These are phyloP conservation scores for Pterocles burchelli DNA, from an alignment of 2,113 vertebrate species.

Conservation along the genomic window DNA sequence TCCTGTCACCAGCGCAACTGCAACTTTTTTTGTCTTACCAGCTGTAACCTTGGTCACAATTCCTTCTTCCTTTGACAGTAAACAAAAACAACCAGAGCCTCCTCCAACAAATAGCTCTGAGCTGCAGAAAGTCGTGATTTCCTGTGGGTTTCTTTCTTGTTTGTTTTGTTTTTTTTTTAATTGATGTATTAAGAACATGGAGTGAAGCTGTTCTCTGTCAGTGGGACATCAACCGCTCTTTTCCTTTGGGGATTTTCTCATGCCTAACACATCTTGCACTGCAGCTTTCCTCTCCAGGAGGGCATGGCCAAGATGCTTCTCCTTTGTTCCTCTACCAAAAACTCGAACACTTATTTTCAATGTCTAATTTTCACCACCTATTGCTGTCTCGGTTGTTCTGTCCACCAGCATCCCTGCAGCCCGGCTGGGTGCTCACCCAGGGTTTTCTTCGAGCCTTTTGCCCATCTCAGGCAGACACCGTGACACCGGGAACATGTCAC, in stretches of 20 bases:
- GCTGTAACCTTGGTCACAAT: neutral
- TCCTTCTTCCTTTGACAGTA: neutral
- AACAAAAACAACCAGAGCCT: neutral
- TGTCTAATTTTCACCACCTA: neutral
- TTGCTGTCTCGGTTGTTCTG: rapidly evolving
- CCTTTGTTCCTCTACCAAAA: neutral
- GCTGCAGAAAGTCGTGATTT: neutral
- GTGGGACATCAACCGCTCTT: neutral
- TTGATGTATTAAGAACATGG: neutral
- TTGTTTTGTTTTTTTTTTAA: neutral
- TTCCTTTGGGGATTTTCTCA: neutral
- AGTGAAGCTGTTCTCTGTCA: neutral
- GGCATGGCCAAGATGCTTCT: neutral
- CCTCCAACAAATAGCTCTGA: neutral
- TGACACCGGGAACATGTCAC: too few species aligned
- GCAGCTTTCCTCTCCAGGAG: neutral
- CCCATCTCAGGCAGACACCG: neutral
- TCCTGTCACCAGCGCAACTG: neutral
- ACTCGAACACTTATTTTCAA: neutral
- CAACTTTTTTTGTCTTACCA: neutral
- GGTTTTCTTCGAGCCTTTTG: neutral
- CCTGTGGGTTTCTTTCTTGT: neutral
- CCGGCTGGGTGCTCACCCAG: neutral
- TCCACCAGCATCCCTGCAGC: neutral
- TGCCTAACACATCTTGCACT: neutral